Percentiles rank a stretch among this genome's conserved stretches.
Evolutionary conservation across 2,113 vertebrate genomes (phyloP).

Genomic region (Labeo rohita): DNA sequence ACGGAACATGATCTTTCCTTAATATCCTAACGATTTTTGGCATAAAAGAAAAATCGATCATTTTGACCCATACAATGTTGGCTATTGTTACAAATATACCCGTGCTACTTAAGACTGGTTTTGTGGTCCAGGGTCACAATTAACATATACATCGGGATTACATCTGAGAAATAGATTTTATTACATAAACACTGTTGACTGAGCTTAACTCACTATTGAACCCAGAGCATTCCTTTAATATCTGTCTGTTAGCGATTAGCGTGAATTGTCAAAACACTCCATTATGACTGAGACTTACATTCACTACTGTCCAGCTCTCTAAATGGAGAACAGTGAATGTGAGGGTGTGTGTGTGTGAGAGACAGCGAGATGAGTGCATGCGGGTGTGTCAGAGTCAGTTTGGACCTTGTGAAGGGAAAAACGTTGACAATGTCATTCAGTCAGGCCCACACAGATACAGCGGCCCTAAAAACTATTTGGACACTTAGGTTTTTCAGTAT

Average conservation of each 20-base stretch:
- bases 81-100: no score
- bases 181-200: no score
- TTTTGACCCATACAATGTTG: no score
- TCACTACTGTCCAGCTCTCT: not conserved
- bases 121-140: no score
- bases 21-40: no score
- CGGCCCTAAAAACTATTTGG: not conserved
- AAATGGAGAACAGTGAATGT: not conserved
- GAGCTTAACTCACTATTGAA: not conserved
- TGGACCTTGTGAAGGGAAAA: not conserved
- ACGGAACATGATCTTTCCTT: no score
- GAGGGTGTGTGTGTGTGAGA: not conserved
- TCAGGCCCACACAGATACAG: not conserved
- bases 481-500: not conserved
- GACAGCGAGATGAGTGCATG: not conserved
- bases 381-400: not conserved
- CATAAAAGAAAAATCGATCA: no score
- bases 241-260: constrained; percentile 45
- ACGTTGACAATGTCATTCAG: constrained; percentile 4
- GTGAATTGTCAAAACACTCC: constrained; percentile 18
- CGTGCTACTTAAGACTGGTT: no score
- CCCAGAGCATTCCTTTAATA: not conserved
- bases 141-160: no score
- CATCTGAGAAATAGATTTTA: no score
- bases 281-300: constrained; percentile 48